A percentile compares a stretch with the other conserved stretches of the same genome.
phyloP scores from a whole-genome alignment of 2,113 vertebrate species.

The Perca flavescens region DNA sequence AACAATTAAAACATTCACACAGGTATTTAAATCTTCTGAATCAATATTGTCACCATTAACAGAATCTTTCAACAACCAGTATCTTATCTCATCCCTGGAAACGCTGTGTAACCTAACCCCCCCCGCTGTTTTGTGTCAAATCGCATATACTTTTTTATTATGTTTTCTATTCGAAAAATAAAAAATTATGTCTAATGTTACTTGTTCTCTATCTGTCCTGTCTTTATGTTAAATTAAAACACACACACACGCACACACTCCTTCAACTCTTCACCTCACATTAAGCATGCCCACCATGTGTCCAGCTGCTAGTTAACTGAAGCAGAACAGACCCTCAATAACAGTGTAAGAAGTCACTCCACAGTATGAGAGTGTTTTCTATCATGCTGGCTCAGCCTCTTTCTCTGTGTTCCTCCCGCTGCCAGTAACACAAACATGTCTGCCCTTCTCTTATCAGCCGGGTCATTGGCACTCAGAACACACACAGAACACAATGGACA shows the following conservation, averaged over 20 bases:
- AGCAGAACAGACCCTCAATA: constrained; percentile 11
- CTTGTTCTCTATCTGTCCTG: neutral
- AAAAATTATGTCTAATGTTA: neutral
- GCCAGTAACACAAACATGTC: constrained; percentile 45
- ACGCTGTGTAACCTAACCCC: too few relatives aligned
- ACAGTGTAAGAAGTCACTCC: neutral
- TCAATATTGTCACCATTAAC: too few relatives aligned
- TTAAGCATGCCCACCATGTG: neutral
- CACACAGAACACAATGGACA: constrained; percentile 5
- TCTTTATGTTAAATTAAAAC: neutral
- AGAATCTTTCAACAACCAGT: neutral
- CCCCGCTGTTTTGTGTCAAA: too few relatives aligned
- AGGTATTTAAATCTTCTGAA: neutral
- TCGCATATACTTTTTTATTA: too few relatives aligned
- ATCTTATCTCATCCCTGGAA: neutral
- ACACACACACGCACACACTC: neutral
- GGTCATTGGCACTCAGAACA: constrained; percentile 53
- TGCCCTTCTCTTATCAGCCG: constrained; percentile 43
- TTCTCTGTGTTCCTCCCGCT: constrained; percentile 32
- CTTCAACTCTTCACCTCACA: neutral
- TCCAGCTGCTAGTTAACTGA: constrained; percentile 22
- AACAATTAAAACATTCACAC: too few relatives aligned
- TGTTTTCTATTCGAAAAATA: too few relatives aligned
- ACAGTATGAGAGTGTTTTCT: constrained; percentile 25
- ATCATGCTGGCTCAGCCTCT: constrained; percentile 32